Evolutionary conservation across 2,797 vertebrate genomes (phyloP).

Genomic region (Aythya fuligula): DNA sequence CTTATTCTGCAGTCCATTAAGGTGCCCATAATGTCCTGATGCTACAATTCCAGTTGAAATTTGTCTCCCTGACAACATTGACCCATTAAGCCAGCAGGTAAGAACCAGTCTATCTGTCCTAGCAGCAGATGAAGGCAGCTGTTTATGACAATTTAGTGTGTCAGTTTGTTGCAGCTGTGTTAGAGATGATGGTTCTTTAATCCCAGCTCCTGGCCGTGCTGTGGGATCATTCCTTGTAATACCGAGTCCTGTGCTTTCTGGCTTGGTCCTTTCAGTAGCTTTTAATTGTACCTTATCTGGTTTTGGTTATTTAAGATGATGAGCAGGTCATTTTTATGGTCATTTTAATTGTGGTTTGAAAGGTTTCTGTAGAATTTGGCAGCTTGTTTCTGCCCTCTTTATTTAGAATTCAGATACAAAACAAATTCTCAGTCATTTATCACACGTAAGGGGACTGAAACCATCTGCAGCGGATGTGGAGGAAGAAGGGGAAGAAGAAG

Average conservation of each 20-base stretch:
- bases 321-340: not conserved
- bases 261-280: not conserved
- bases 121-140: not conserved
- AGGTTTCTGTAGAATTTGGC: not conserved
- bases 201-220: not conserved
- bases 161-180: not conserved
- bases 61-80: not conserved
- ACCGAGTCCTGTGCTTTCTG: not conserved
- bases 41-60: not conserved
- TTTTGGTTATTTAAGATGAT: not conserved
- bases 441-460: not conserved
- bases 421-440: not conserved
- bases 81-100: not conserved
- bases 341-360: not conserved
- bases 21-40: not conserved
- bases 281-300: not conserved
- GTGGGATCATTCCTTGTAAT: not conserved
- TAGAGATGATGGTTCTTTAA: accelerated
- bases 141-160: not conserved
- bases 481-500: not conserved
- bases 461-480: not conserved
- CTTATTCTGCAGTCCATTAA: not conserved
- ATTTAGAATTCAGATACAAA: not conserved
- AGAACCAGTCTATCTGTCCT: not conserved
- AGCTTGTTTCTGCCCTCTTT: not conserved